Evolutionary conservation across 2,797 vertebrate species (phyloP).

Genomic region (Prunella strophiata): DNA sequence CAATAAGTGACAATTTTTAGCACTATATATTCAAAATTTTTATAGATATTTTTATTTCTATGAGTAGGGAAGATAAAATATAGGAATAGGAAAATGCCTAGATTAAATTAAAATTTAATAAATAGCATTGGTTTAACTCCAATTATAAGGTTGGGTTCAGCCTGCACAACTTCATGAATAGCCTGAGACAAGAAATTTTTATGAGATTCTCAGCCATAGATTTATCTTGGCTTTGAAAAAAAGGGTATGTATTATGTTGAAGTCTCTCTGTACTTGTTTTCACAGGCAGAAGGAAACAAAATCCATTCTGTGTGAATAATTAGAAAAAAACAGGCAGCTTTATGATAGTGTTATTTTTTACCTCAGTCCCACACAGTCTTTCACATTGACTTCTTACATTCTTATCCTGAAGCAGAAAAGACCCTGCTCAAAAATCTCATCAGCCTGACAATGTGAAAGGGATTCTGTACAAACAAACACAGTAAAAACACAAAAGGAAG

Average conservation of each 20-base stretch:
- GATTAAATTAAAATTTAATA: neutral
- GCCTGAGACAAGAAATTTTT: neutral
- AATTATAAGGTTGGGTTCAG: neutral
- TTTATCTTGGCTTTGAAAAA: neutral
- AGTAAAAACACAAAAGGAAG: neutral
- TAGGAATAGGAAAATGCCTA: neutral
- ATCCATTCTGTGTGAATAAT: neutral
- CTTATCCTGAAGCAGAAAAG: neutral
- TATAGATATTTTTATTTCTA: neutral
- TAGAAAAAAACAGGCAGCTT: neutral
- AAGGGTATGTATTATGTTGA: neutral
- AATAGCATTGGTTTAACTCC: neutral
- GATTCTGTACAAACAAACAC: neutral
- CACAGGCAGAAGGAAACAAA: neutral
- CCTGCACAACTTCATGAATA: neutral
- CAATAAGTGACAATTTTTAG: neutral
- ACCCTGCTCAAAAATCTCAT: neutral
- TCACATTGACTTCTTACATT: neutral
- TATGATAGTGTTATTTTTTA: neutral
- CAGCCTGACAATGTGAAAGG: neutral
- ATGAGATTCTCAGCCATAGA: neutral
- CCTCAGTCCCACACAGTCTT: neutral
- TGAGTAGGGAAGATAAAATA: neutral
- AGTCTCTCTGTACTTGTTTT: neutral
- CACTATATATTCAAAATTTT: neutral